Percentiles rank a stretch among this genome's conserved stretches.
Evolutionary conservation across 2,888 invertebrate species (phyloP).

Genomic region (Drosophila setosimentum): DNA sequence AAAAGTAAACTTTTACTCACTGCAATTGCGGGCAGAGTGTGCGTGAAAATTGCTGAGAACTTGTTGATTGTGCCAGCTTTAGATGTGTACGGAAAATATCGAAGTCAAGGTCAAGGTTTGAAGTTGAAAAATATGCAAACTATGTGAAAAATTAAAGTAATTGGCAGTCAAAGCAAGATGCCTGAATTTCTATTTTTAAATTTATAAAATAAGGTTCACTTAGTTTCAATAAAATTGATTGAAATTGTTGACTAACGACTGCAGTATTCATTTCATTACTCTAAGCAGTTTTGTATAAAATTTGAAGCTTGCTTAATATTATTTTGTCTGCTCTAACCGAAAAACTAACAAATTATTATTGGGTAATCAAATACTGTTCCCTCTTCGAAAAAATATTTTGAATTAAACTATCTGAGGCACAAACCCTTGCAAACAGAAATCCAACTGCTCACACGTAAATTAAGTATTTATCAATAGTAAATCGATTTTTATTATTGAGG

Average conservation of each 20-base stretch:
- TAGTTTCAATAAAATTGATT: background rate
- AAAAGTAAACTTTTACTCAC: constrained; percentile 36
- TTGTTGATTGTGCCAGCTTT: constrained; percentile 52
- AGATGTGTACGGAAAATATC: background rate
- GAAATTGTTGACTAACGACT: background rate
- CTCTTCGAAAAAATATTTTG: too few species aligned
- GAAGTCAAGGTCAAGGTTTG: background rate
- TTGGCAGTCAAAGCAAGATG: background rate
- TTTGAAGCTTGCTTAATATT: background rate
- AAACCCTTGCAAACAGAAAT: background rate
- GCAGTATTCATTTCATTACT: background rate
- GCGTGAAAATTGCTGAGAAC: constrained; percentile 44
- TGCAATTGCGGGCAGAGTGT: constrained; percentile 45
- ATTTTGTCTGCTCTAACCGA: background rate
- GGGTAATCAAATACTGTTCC: too few species aligned
- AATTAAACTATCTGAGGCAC: background rate
- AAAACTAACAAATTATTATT: background rate
- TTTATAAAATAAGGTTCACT: background rate
- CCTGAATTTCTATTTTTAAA: background rate
- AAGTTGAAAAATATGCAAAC: background rate
- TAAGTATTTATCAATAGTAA: background rate
- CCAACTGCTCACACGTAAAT: background rate
- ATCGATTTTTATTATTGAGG: background rate
- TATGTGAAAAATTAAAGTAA: background rate
- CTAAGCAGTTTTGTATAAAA: background rate